phyloP scores from a whole-genome alignment of 2,888 invertebrate species.

The Rapana venosa region DNA sequence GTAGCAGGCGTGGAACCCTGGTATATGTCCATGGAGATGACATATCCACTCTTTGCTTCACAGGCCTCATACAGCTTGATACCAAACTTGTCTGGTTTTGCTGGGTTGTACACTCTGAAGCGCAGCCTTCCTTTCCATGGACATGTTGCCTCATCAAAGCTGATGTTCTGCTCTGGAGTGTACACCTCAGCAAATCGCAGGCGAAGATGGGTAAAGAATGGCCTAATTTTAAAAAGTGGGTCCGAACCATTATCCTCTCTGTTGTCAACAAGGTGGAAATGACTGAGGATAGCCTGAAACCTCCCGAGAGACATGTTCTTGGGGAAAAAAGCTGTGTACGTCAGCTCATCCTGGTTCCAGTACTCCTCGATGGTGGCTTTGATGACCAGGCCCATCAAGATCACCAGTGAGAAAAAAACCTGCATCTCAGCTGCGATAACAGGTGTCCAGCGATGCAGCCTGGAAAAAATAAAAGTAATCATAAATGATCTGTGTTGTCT shows the following conservation, averaged over 20 bases:
- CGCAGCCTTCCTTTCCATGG: conserved; percentile 32
- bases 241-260: background rate
- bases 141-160: conserved; percentile 6
- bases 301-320: conserved; percentile 10
- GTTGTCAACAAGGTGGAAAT: background rate
- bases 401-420: conserved; percentile 2
- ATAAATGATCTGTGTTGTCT: background rate
- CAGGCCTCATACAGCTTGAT: background rate
- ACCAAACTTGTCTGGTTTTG: conserved; percentile 21
- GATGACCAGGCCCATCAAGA: conserved; percentile 23
- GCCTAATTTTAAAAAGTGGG: background rate
- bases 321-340: conserved; percentile 23
- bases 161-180: background rate
- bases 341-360: conserved; percentile 4
- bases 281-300: background rate
- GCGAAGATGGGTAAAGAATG: background rate
- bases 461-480: conserved; percentile 5
- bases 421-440: background rate
- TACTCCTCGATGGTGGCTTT: background rate
- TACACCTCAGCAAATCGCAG: background rate
- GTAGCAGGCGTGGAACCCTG: background rate
- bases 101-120: conserved; percentile 22
- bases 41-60: background rate
- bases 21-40: background rate
- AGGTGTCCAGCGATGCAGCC: background rate